Evolutionary conservation across 2,888 invertebrate species (phyloP), one percentile per base, ranked within the genome.

Genomic region (Prionchulus punctatus): DNA sequence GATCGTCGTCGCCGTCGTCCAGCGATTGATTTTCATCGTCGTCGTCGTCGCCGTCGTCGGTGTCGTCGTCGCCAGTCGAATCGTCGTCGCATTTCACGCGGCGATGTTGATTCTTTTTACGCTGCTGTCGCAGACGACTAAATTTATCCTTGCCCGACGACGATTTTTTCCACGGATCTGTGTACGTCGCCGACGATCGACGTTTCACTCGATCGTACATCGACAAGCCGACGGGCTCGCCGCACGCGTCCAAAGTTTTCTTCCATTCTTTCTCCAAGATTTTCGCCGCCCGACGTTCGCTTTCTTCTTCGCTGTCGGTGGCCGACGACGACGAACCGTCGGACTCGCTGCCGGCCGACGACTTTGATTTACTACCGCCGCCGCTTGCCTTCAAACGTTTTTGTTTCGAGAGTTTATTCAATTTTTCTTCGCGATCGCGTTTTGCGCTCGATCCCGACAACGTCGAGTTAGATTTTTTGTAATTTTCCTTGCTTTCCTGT

Each of bases 191-290:
- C 18, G 57, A 57, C 28, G 58, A 60, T 7, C 60, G 36, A 3
- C 63, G 63, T 48, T 64, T 64, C n/a, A 63, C 64, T n/a, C 63
- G 59, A 36, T 63, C 63, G 54, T 63, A 63, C 63, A 63, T 63
- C 7, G 63, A 64, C 49, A 62, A 53, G 7, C 60, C 60, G 15
- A 26, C 58, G n/a, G 49, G 30, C 26, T 45, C 53, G 3, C 50
- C 50, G 50, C 12, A 49, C 4, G 31, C 54, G 18, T 54, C 48
- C 21, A 54, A 28, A 2, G 31, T 23, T 23, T 55, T 31, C 23
- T 27, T 21, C 54, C 54, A 57, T 45, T 54, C 43, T 25, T 54
- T 27, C 7, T 27, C 27, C 49, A 28, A 55, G 27, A 7, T 48
- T n/a, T 31, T 48, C 2, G 48, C 49, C 23, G 18, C 15, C 18